A percentile compares a stretch with the other conserved stretches of the same genome.
phyloP scores from a whole-genome alignment of 2,113 vertebrate species.

The Forbesichthys papilliferus region DNA sequence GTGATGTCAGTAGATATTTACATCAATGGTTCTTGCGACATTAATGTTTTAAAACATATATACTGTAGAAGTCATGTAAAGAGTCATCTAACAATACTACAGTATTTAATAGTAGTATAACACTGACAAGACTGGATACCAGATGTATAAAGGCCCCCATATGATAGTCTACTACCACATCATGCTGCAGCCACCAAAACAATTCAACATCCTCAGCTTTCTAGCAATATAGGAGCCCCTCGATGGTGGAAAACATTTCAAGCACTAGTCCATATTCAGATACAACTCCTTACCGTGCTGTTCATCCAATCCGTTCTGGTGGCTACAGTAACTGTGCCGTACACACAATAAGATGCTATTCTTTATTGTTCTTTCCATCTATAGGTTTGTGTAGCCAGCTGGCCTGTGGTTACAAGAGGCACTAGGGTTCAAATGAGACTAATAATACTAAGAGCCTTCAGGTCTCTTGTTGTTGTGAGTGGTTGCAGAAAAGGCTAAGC shows the following conservation, averaged over 20 bases:
- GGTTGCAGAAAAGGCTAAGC: conserved; percentile 17
- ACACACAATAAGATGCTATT: conserved; percentile 3
- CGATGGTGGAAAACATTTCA: neutral
- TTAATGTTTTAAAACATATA: too few relatives aligned
- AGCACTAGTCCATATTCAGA: neutral
- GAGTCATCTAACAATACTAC: too few relatives aligned
- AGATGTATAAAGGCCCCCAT: too few relatives aligned
- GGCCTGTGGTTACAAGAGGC: neutral
- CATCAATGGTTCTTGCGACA: too few relatives aligned
- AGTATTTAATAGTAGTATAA: too few relatives aligned
- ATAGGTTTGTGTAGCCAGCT: conserved; percentile 2
- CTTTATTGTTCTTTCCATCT: conserved; percentile 7
- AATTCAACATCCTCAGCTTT: too few relatives aligned
- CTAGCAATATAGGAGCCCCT: neutral
- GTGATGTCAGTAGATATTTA: too few relatives aligned
- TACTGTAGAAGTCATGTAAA: too few relatives aligned
- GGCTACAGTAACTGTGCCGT: neutral
- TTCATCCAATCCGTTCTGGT: conserved; percentile 10
- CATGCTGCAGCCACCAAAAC: too few relatives aligned
- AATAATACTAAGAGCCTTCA: conserved; percentile 12
- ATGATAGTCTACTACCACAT: too few relatives aligned
- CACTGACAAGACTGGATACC: too few relatives aligned
- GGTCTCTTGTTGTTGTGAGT: conserved; percentile 11
- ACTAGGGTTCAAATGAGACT: conserved; percentile 7
- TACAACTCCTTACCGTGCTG: conserved; percentile 1